These are phyloP conservation scores for Amphimedon queenslandica DNA, from an alignment of 37 sponge, comb jelly and placozoan species.

Conservation along the genomic window DNA sequence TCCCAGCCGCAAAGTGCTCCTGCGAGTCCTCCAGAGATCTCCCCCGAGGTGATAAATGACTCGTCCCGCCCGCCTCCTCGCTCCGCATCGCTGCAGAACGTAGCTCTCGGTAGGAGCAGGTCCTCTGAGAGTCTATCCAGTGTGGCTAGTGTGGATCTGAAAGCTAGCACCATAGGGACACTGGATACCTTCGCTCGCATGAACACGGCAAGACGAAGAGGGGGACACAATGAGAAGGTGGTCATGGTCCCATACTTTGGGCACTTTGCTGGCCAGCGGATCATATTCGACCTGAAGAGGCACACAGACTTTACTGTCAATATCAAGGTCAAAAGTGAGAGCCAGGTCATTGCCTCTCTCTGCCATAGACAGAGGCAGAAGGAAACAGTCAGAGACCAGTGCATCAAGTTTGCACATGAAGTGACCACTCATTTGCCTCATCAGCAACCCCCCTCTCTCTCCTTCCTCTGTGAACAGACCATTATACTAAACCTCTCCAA, in stretches of 20 bases:
- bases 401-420: slow-evolving; percentile 47
- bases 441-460: slow-evolving; percentile 20
- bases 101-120: neutral
- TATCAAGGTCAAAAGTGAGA: slow-evolving; percentile 36
- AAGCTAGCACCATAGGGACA: neutral
- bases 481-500: slow-evolving; percentile 26
- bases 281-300: slow-evolving; percentile 38
- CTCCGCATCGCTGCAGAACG: no score
- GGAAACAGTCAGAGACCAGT: slow-evolving; percentile 34
- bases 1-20: no score
- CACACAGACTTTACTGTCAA: neutral
- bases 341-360: neutral
- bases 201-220: neutral
- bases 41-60: no score
- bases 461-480: slow-evolving; percentile 47
- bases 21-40: no score
- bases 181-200: neutral
- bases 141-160: neutral
- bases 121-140: slow-evolving; percentile 1
- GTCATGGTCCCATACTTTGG: slow-evolving; percentile 57
- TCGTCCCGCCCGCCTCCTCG: no score
- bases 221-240: neutral
- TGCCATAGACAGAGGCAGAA: neutral
- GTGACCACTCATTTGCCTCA: neutral
- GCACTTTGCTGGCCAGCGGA: slow-evolving; percentile 39